Evolutionary conservation across 2,888 invertebrate genomes (phyloP).

Genomic region (Hirtodrosophila histrioides): DNA sequence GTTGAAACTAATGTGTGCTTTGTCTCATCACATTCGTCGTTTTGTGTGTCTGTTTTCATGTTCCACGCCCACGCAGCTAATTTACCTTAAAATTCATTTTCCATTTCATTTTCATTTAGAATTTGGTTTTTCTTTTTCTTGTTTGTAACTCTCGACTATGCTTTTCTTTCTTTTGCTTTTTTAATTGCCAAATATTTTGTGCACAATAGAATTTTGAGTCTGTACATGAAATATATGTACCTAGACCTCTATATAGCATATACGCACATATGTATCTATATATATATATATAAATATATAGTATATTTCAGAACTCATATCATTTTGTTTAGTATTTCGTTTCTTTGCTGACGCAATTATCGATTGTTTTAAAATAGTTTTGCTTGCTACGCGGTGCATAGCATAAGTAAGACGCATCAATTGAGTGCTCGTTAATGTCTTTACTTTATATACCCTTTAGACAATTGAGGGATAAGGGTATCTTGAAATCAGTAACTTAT

Average conservation of each 20-base stretch:
- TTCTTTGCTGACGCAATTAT: slow-evolving; percentile 67
- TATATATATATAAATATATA: background rate
- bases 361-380: slow-evolving; percentile 62
- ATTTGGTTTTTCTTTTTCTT: slow-evolving; percentile 16
- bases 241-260: background rate
- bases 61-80: slow-evolving; percentile 67
- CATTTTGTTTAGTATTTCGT: slow-evolving; percentile 18
- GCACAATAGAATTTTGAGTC: slow-evolving; percentile 52
- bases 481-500: too few relatives aligned
- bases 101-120: slow-evolving; percentile 47
- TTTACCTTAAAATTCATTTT: slow-evolving; percentile 75
- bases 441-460: background rate
- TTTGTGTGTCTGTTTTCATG: slow-evolving; percentile 35
- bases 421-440: slow-evolving; percentile 18
- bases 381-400: slow-evolving; percentile 3
- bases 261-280: background rate
- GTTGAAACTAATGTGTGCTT: background rate
- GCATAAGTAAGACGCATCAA: slow-evolving; percentile 19
- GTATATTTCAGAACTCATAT: slow-evolving; percentile 9
- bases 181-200: slow-evolving; percentile 72
- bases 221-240: slow-evolving; percentile 50
- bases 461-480: too few relatives aligned
- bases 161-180: slow-evolving; percentile 32
- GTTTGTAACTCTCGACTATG: slow-evolving; percentile 4
- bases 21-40: background rate